Base-by-base conservation (phyloP, 2,113 vertebrate species). In the Acrocephalus arundinaceus region DNA sequence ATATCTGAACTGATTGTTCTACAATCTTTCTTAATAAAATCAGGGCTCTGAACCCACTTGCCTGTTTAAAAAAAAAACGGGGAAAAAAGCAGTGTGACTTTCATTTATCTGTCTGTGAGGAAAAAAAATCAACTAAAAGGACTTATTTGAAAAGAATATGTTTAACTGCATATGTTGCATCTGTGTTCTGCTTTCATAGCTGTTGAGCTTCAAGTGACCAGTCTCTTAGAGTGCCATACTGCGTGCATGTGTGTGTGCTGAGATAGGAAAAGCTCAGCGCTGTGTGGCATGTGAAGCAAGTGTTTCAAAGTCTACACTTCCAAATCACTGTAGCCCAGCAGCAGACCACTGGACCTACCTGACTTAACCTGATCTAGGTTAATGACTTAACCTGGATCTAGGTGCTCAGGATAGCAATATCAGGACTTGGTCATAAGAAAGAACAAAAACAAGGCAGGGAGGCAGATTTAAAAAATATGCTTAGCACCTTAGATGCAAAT, bases 201-300 rank as follows among this genome's bases (percentile, higher is more conserved):
- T 70, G 37, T 21, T 41, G 11, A 23, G 16, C 15, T 78, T 57
- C 14, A 16, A 41, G 51, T 35, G 83, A 31, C 30, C 10, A 13
- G 33, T 45, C 9, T 5, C 55, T 49, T 13, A 7, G 33, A 75
- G n/a, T 61, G 62, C 45, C 22, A 22, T 11, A 28, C 43, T 43
- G 31, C 0, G 0, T 28, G 31, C 30, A 7, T 23, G 31, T 33
- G n/a, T 33, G 39, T 13, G 1, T n/a, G 17, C 77, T 27, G 31
- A 57, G 43, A 39, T 2, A 24, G 66, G 67, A 65, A 82, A 78
- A 91, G 24, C 23, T 13, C 8, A 3, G 66, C 6, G 2, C 28
- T 52, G 9, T 35, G 52, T 11, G 8, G 7, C 31, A 27, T 1
- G 3, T 10, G 39, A 33, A 83, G 23, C n/a, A 68, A 62, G 8